Percentiles rank a stretch among this genome's conserved stretches.
These are phyloP conservation scores for Periparus ater DNA, from an alignment of 2,797 vertebrate genomes.

Conservation along the genomic window DNA sequence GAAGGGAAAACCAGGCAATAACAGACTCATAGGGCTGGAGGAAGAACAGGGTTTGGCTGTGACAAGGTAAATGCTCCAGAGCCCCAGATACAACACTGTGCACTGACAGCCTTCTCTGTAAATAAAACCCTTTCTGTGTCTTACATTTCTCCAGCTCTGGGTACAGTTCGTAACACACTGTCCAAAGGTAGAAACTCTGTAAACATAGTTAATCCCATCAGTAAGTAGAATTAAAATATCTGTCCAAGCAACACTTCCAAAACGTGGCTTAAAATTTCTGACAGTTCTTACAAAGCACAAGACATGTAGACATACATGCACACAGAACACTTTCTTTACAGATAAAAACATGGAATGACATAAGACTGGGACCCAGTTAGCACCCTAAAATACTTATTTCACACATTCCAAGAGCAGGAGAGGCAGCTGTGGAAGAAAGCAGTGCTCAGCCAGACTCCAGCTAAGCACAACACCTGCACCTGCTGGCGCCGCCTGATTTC, in stretches of 20 bases:
- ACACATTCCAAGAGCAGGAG: neutral
- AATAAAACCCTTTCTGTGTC: neutral
- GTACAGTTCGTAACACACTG: neutral
- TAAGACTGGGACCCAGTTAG: neutral
- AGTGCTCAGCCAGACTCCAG: neutral
- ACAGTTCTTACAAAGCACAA: neutral
- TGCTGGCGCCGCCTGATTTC: neutral
- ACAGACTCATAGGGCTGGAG: neutral
- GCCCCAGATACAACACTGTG: fast-evolving
- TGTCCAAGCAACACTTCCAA: neutral
- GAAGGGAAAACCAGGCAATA: neutral
- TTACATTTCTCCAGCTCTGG: neutral
- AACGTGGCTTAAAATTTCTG: neutral
- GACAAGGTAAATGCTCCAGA: neutral
- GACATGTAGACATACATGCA: neutral
- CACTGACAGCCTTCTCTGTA: neutral
- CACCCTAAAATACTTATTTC: neutral
- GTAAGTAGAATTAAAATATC: neutral
- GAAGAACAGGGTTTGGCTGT: neutral
- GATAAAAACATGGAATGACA: neutral
- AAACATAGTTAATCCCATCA: neutral
- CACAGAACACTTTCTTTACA: neutral
- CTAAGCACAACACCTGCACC: neutral
- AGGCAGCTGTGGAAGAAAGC: neutral
- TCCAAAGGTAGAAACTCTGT: neutral